Evolutionary conservation across 2,797 vertebrate genomes (phyloP).

Genomic region (Dromococcyx pavoninus): DNA sequence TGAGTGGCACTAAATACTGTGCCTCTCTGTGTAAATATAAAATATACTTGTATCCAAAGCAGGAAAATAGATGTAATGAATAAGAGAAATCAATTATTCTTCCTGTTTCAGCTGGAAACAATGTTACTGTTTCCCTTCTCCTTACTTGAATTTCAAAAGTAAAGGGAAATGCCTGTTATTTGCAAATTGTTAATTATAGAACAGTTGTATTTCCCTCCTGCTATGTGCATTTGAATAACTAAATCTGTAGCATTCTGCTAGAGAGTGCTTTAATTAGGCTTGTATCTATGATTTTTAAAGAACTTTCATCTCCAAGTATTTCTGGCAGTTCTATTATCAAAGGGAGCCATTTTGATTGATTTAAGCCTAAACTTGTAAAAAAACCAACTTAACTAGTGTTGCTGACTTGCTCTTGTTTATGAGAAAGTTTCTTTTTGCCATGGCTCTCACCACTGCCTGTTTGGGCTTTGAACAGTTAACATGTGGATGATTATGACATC

Average conservation of each 20-base stretch:
- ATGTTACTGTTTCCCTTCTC: not conserved
- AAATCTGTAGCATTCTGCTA: not conserved
- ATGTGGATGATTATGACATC: not conserved
- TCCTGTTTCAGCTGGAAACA: conserved; percentile 49
- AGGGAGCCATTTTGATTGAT: not conserved
- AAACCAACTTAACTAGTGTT: not conserved
- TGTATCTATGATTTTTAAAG: not conserved
- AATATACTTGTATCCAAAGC: not conserved
- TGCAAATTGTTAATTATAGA: not conserved
- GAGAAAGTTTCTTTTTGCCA: not conserved
- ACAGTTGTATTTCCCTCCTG: not conserved
- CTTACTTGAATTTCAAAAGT: conserved; percentile 12
- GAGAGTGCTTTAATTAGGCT: not conserved
- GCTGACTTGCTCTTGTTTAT: not conserved
- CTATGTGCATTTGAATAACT: not conserved
- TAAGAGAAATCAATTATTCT: conserved; percentile 39
- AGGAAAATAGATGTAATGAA: conserved; percentile 3
- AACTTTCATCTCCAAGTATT: not conserved
- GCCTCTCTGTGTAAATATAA: not conserved
- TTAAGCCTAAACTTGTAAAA: not conserved
- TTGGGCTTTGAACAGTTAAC: not conserved
- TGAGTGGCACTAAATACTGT: not conserved
- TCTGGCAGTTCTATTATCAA: not conserved
- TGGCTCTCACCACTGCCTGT: not conserved
- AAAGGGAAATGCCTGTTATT: conserved; percentile 21